Base-by-base conservation (phyloP, 2,797 vertebrate genomes). In the Sylvia borin region DNA sequence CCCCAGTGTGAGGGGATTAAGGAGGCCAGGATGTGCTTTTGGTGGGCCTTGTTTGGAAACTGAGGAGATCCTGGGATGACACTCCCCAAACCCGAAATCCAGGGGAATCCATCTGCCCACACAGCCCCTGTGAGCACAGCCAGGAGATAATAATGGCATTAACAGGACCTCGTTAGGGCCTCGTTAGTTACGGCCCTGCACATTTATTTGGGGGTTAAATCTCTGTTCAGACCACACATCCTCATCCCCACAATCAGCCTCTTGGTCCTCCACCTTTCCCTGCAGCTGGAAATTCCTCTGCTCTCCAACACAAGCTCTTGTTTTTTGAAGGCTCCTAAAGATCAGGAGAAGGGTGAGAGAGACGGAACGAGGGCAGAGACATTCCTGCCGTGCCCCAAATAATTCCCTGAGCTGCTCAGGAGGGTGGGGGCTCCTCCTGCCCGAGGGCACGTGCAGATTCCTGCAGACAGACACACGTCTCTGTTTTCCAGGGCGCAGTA, bases 1-100 rank as follows among this genome's bases (percentile, higher is more conserved):
- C 32, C 36, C 21, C 4, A 9, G 9, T 0, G 14, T 0, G 18
- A 2, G 5, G 67, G 25, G 48, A 1, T 24, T 5, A 1, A 3
- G 48, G 70, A 7, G 5, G 7, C n/a, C 25, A 2, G 0, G 16
- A 7, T 29, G 64, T 55, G 55, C 42, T 17, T 16, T 9, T 3
- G 5, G 24, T 87, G 68, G 77, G 25, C 81, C 90, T 80, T 80
- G 60, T 87, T 72, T 75, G 89, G 88, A 11, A 67, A 31, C 67
- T 29, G 42, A 22, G 29, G 11, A 26, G 32, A 11, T 8, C 32
- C 9, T 16, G 57, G 74, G 10, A 1, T 13, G 68, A 7, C 0
- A 1, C 13, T 26, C 26, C 80, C 0, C 5, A 51, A 17, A 48
- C 21, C 16, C 13, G 2, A 29, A 85, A 90, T 29, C 92, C 85